Conservation (phyloP, 2,113 vertebrate genomes). For the Numida meleagris region DNA sequence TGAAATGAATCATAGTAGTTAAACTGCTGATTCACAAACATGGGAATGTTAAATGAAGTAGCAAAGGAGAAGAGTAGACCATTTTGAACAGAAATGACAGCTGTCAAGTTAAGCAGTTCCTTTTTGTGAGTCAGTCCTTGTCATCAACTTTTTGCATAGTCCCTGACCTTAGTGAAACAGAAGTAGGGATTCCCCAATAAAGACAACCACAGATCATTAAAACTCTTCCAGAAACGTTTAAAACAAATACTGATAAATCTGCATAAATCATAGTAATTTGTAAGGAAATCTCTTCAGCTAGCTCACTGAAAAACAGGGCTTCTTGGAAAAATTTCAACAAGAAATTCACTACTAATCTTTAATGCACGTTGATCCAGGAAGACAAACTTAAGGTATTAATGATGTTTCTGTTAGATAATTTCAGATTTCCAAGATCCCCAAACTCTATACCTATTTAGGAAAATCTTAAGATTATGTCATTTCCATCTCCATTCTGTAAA, state of each 20-base stretch:
- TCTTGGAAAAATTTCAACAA: background rate
- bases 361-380: slow-evolving; percentile 13
- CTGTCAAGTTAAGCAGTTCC: background rate
- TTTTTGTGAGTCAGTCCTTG: background rate
- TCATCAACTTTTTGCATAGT: background rate
- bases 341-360: background rate
- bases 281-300: background rate
- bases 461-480: slow-evolving; percentile 15
- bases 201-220: background rate
- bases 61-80: background rate
- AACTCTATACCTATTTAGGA: background rate
- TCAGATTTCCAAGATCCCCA: background rate
- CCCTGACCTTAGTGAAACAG: background rate
- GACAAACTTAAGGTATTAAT: slow-evolving; percentile 2
- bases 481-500: background rate
- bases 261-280: background rate
- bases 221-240: background rate
- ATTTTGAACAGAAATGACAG: background rate
- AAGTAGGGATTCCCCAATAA: background rate
- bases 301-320: background rate
- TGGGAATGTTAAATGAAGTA: background rate
- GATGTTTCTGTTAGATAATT: background rate
- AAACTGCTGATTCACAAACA: background rate
- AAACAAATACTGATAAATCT: background rate
- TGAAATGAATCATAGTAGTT: background rate